phyloP scores from a whole-genome alignment of 2,113 vertebrate genomes.

The Vimba vimba region DNA sequence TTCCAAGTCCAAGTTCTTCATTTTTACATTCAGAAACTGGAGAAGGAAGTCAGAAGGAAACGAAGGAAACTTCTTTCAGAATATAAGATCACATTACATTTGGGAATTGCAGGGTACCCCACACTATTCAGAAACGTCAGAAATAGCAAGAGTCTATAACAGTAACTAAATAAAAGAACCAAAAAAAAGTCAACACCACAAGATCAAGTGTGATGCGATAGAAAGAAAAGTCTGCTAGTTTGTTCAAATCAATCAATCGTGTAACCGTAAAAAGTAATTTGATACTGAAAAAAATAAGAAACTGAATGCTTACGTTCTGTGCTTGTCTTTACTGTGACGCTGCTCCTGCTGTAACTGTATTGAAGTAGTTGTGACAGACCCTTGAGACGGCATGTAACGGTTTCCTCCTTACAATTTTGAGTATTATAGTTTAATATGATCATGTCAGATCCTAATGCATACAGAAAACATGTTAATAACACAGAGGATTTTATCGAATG shows the following conservation, averaged over 20 bases:
- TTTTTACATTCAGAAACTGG: background rate
- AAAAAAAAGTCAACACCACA: background rate
- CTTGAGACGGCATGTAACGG: constrained; percentile 41
- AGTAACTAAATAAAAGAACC: background rate
- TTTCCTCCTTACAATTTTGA: background rate
- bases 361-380: background rate
- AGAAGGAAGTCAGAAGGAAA: background rate
- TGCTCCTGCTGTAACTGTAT: constrained; percentile 21
- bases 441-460: background rate
- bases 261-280: background rate
- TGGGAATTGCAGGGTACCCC: background rate
- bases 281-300: background rate
- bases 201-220: too few relatives aligned
- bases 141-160: background rate
- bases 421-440: constrained; percentile 8
- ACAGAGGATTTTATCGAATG: background rate
- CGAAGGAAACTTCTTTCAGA: background rate
- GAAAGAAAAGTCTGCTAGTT: background rate
- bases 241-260: background rate
- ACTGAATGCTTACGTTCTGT: background rate
- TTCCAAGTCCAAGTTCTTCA: constrained; percentile 29
- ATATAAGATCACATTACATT: too few relatives aligned
- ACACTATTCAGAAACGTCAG: background rate
- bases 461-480: background rate
- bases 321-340: background rate